Percentiles rank a stretch among this genome's conserved stretches.
phyloP scores from a whole-genome alignment of 1,140 invertebrate species.

The Drosophila orosa region DNA sequence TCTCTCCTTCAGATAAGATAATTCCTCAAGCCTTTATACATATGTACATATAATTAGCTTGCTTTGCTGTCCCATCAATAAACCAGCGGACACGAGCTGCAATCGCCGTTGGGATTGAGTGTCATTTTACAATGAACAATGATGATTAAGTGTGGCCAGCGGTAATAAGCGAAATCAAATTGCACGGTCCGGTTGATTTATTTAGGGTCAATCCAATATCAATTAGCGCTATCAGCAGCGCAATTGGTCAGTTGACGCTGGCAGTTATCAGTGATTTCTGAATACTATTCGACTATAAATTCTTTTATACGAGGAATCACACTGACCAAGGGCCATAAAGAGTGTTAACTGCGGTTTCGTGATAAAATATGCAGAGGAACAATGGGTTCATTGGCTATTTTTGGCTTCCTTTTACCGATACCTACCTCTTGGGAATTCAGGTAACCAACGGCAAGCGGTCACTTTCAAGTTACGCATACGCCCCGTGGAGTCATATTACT shows the following conservation, averaged over 20 bases:
- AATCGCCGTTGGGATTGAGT: conserved; percentile 22
- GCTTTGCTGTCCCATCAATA: conserved; percentile 27
- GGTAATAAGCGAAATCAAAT: conserved; percentile 43
- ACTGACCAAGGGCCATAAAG: conserved; percentile 46
- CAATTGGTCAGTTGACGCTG: conserved; percentile 59
- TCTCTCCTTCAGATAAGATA: conserved; percentile 26
- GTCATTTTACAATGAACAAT: conserved; percentile 39
- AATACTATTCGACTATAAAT: conserved; percentile 47
- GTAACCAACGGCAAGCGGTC: background rate
- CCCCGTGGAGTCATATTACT: conserved; percentile 5
- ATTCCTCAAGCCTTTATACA: background rate
- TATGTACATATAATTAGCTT: conserved; percentile 25
- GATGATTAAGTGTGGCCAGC: conserved; percentile 36
- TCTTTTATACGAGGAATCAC: conserved; percentile 54
- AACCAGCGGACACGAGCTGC: conserved; percentile 22
- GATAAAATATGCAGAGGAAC: conserved; percentile 36
- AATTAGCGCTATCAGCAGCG: conserved; percentile 46
- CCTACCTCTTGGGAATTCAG: conserved; percentile 6
- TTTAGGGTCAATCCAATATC: conserved; percentile 55
- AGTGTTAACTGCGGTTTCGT: conserved; percentile 10
- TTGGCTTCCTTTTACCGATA: conserved; percentile 31
- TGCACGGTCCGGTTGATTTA: conserved; percentile 33
- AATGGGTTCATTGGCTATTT: conserved; percentile 52
- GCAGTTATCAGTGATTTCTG: conserved; percentile 60
- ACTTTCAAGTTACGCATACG: conserved; percentile 55